These are phyloP conservation scores for Venturia canescens DNA, from an alignment of 1,140 invertebrate genomes.

Conservation along the genomic window DNA sequence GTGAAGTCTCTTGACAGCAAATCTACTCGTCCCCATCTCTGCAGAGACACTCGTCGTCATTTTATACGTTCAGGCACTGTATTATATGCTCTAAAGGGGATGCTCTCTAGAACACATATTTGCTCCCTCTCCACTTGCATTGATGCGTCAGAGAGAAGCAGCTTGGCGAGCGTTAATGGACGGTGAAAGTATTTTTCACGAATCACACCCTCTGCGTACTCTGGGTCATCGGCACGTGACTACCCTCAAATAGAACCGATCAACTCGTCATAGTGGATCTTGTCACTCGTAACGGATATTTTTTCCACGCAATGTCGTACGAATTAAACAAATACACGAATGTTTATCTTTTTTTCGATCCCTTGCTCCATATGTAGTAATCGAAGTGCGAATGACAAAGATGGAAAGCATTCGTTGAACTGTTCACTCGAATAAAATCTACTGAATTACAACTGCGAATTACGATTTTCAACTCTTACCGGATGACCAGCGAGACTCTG, in stretches of 20 bases:
- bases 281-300: neutral
- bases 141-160: slow-evolving; percentile 21
- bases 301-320: neutral
- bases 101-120: slow-evolving; percentile 38
- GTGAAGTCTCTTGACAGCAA: slow-evolving; percentile 26
- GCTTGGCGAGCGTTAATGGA: slow-evolving; percentile 45
- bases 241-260: slow-evolving; percentile 31
- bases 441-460: slow-evolving; percentile 25
- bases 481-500: slow-evolving; percentile 85
- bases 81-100: slow-evolving; percentile 22
- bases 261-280: slow-evolving; percentile 2
- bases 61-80: slow-evolving; percentile 19
- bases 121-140: slow-evolving; percentile 32
- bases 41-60: slow-evolving; percentile 26
- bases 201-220: neutral
- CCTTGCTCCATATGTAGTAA: too few relatives aligned
- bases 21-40: neutral
- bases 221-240: slow-evolving; percentile 35
- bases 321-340: too few relatives aligned
- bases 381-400: too few relatives aligned
- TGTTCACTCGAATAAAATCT: neutral
- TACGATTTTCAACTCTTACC: slow-evolving; percentile 79
- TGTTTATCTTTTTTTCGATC: neutral
- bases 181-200: slow-evolving; percentile 36
- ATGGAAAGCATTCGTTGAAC: neutral